A percentile compares a stretch with the other conserved stretches of the same genome.
phyloP scores from a whole-genome alignment of 2,888 invertebrate genomes.

The Zeuzera pyrina region DNA sequence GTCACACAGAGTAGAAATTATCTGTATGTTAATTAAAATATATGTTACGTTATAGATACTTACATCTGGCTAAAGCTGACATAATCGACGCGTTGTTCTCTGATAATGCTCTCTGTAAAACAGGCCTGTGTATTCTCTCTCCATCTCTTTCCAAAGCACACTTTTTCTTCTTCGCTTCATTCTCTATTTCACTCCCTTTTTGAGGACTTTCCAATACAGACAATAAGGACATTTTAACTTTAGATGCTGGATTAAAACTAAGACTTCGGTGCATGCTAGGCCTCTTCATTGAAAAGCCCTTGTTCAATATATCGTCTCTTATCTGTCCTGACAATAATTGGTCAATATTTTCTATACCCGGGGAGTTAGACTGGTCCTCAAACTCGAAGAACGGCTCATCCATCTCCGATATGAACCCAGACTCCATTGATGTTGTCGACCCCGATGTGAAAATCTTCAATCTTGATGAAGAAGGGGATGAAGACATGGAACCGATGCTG shows the following conservation, averaged over 20 bases:
- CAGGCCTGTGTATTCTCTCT: conserved; percentile 32
- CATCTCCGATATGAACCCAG: conserved; percentile 59
- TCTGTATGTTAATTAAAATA: no score
- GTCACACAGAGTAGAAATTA: no score
- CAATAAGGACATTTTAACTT: conserved; percentile 35
- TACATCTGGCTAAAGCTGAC: conserved; percentile 79
- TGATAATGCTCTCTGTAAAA: conserved; percentile 77
- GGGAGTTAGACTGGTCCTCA: conserved; percentile 49
- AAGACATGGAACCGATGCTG: conserved; percentile 44
- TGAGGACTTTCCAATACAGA: conserved; percentile 41
- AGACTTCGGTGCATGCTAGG: conserved; percentile 39
- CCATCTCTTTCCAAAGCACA: conserved; percentile 26
- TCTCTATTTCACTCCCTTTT: conserved; percentile 42
- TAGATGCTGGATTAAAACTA: conserved; percentile 44
- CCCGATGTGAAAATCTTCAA: conserved; percentile 41
- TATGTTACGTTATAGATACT: no score
- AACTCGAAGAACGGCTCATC: conserved; percentile 57
- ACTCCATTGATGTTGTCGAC: conserved; percentile 57
- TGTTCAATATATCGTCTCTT: conserved; percentile 32
- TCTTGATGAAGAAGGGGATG: conserved; percentile 31
- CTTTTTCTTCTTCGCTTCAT: conserved; percentile 61
- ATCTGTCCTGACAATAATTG: conserved; percentile 51
- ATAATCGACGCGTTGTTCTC: conserved; percentile 86
- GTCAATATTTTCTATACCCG: conserved; percentile 50
- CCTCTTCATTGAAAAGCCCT: conserved; percentile 28